Percentiles rank a stretch among this genome's conserved stretches.
phyloP scores from a whole-genome alignment of 2,888 invertebrate genomes.

The Eilema depressum region DNA sequence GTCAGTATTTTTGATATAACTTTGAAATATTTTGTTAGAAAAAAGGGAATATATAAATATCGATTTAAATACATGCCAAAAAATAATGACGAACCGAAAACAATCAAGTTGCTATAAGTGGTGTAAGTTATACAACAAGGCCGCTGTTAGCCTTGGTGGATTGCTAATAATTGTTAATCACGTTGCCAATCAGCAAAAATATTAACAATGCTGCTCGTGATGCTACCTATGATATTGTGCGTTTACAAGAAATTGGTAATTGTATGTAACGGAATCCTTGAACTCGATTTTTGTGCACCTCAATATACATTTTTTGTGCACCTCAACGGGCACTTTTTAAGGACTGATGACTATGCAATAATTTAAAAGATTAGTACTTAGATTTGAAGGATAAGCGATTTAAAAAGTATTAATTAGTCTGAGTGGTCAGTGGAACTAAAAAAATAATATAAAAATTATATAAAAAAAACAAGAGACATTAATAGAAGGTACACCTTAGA shows the following conservation, averaged over 20 bases:
- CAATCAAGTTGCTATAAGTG: not conserved
- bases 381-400: not conserved
- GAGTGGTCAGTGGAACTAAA: too few relatives aligned
- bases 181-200: not conserved
- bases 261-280: not conserved
- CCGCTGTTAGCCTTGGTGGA: not conserved
- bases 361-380: not conserved
- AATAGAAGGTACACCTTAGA: too few relatives aligned
- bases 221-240: not conserved
- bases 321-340: not conserved
- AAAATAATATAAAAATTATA: too few relatives aligned
- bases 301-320: too few relatives aligned
- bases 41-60: too few relatives aligned
- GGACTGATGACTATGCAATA: not conserved
- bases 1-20: too few relatives aligned
- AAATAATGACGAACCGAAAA: not conserved
- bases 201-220: not conserved
- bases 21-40: too few relatives aligned
- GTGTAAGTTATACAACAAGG: not conserved
- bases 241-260: not conserved
- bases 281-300: not conserved
- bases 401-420: too few relatives aligned
- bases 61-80: too few relatives aligned
- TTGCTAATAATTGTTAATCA: not conserved
- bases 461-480: too few relatives aligned